Percentiles rank a stretch among this genome's conserved stretches.
Conservation (phyloP, 2,797 vertebrate species). For the Graptemys geographica region DNA sequence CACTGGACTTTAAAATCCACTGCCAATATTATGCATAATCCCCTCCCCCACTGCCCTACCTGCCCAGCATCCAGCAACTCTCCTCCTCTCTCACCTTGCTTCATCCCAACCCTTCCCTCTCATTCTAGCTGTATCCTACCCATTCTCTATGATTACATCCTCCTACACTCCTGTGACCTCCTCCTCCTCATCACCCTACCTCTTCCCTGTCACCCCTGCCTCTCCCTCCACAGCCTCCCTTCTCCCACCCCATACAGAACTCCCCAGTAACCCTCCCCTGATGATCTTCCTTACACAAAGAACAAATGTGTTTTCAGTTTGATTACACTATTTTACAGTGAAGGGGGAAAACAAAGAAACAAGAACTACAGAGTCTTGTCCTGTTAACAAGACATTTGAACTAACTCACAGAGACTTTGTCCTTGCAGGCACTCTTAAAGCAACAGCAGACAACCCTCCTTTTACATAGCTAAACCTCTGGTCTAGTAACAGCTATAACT, state of each 20-base stretch:
- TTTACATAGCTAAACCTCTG: not conserved
- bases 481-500: not conserved
- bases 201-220: not conserved
- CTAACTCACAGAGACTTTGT: not conserved
- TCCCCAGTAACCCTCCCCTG: not conserved
- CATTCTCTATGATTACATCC: not conserved
- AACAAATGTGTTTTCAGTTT: not conserved
- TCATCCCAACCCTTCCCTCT: not conserved
- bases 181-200: not conserved
- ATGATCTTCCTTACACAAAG: not conserved
- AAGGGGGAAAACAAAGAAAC: conserved; percentile 12
- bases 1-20: not conserved
- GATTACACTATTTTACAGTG: not conserved
- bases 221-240: not conserved
- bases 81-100: not conserved
- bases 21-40: not conserved
- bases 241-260: not conserved
- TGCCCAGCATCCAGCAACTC: not conserved
- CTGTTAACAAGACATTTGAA: not conserved
- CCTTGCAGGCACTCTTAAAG: not conserved
- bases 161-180: not conserved
- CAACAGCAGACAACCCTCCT: conserved; percentile 1
- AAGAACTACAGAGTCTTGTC: not conserved
- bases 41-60: not conserved
- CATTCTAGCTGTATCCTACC: not conserved